These are phyloP conservation scores for Procambarus virginalis DNA, from an alignment of 1,140 invertebrate species.

Conservation along the genomic window DNA sequence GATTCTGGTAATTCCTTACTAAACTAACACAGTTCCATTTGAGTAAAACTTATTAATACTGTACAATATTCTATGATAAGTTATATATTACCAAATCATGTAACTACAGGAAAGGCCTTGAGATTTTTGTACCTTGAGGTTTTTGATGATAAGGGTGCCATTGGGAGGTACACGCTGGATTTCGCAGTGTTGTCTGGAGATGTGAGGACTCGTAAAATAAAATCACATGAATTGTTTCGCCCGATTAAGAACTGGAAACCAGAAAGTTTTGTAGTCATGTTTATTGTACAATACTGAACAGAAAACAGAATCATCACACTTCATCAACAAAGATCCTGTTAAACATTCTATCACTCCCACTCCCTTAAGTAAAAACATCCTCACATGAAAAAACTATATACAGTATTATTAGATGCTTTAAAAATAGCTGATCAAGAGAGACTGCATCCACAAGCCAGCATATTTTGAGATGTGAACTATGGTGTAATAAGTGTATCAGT, in stretches of 20 bases:
- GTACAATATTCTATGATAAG: neutral
- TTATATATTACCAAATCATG: neutral
- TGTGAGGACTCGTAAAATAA: conserved; percentile 14
- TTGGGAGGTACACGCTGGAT: conserved; percentile 21
- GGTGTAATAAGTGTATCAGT: too few species aligned
- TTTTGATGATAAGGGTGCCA: conserved; percentile 44
- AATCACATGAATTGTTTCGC: conserved; percentile 13
- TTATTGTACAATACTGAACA: neutral
- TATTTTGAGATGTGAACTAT: too few species aligned
- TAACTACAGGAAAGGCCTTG: neutral
- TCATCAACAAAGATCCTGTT: too few species aligned
- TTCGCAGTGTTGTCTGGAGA: conserved; percentile 44
- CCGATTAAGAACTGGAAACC: conserved; percentile 24
- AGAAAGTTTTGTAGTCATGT: neutral
- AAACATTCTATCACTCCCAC: too few species aligned
- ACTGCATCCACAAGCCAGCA: too few species aligned
- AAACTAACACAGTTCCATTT: neutral
- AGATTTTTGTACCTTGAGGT: conserved; percentile 22
- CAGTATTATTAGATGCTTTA: neutral
- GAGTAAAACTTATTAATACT: neutral
- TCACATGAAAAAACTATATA: neutral
- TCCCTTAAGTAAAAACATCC: too few species aligned
- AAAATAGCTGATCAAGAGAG: too few species aligned
- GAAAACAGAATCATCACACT: too few species aligned
- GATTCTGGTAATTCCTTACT: neutral